These are phyloP conservation scores for Peromyscus aztecus DNA, from an alignment of 2,797 vertebrate species.

Conservation along the genomic window DNA sequence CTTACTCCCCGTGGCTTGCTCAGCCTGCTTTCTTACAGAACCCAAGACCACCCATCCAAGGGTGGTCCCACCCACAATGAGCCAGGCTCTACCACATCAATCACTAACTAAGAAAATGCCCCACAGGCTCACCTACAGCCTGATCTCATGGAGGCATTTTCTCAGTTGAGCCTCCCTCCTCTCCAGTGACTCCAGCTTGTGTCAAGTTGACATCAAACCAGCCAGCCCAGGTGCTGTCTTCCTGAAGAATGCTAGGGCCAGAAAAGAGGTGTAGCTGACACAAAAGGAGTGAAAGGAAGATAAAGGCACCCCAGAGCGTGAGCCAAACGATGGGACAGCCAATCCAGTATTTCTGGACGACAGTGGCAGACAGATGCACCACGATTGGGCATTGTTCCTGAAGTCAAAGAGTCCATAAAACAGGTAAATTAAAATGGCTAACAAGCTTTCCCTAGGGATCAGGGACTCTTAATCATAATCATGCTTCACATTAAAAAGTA, in stretches of 20 bases:
- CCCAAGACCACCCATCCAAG: not conserved
- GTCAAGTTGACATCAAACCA: not conserved
- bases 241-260: not conserved
- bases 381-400: not conserved
- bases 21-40: not conserved
- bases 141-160: not conserved
- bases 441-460: not conserved
- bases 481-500: not conserved
- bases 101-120: not conserved
- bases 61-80: not conserved
- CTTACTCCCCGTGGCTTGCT: not conserved
- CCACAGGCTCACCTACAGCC: not conserved
- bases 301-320: not conserved
- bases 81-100: no score
- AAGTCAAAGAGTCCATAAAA: not conserved
- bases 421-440: conserved; percentile 29
- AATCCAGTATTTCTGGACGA: conserved; percentile 1
- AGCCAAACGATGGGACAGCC: not conserved
- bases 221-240: not conserved
- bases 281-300: not conserved
- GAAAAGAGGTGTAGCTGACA: not conserved
- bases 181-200: not conserved
- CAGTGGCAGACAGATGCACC: not conserved
- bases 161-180: not conserved
- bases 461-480: not conserved